These are phyloP conservation scores for Petrophora chlorosata DNA, from an alignment of 2,888 invertebrate species.

Conservation along the genomic window DNA sequence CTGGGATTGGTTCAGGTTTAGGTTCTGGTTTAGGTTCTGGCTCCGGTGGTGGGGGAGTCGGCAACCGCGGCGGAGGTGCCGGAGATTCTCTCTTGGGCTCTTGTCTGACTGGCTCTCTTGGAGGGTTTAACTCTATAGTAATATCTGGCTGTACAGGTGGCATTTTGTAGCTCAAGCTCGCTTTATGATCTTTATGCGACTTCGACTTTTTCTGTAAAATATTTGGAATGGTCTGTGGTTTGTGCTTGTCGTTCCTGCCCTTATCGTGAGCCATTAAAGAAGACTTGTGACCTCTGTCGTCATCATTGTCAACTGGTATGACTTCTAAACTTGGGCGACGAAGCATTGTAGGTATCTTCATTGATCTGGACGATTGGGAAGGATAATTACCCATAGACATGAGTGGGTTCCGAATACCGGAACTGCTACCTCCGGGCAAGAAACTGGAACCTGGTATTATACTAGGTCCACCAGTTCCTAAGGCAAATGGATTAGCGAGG, in stretches of 20 bases:
- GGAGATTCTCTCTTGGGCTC: conserved; percentile 51
- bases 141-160: conserved; percentile 82
- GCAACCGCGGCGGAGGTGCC: conserved; percentile 49
- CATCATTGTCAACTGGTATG: conserved; percentile 79
- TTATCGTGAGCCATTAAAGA: conserved; percentile 58
- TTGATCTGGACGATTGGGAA: conserved; percentile 84
- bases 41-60: conserved; percentile 42
- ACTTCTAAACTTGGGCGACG: conserved; percentile 84
- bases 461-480: conserved; percentile 83
- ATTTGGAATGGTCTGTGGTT: conserved; percentile 78
- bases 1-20: conserved; percentile 48
- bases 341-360: conserved; percentile 83
- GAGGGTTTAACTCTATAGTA: conserved; percentile 84
- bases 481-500: conserved; percentile 80
- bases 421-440: conserved; percentile 59
- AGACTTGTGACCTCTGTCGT: conserved; percentile 68
- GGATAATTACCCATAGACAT: conserved; percentile 80
- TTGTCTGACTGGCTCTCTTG: conserved; percentile 61
- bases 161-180: conserved; percentile 75
- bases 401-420: conserved; percentile 79
- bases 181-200: conserved; percentile 75
- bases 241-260: conserved; percentile 76
- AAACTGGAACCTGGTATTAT: conserved; percentile 84
- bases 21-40: conserved; percentile 42
- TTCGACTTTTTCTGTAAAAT: conserved; percentile 76